Conservation (phyloP, 2,888 invertebrate genomes). For the Zonitis immaculata region DNA sequence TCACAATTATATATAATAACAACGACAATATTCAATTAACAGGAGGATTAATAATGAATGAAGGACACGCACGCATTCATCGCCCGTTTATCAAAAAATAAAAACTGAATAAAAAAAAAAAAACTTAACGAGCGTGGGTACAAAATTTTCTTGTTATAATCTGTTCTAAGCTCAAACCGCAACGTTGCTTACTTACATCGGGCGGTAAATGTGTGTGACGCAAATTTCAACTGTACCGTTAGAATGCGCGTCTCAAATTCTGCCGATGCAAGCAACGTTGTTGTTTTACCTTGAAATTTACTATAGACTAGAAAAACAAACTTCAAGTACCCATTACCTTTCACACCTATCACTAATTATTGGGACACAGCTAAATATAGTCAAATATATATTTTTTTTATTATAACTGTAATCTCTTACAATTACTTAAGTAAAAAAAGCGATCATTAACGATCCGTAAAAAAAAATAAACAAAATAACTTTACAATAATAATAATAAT, state of each 20-base stretch:
- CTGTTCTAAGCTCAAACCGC: too few species aligned
- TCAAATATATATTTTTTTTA: slow-evolving; percentile 16
- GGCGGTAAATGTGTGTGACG: neutral
- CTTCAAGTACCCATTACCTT: slow-evolving; percentile 26
- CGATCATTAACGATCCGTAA: slow-evolving; percentile 25
- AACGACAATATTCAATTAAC: slow-evolving; percentile 30
- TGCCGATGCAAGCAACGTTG: too few species aligned
- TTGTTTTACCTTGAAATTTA: too few species aligned
- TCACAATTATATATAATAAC: slow-evolving; percentile 34
- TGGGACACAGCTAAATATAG: slow-evolving; percentile 49
- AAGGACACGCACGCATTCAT: slow-evolving; percentile 27
- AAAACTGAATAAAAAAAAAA: too few species aligned
- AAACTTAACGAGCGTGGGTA: too few species aligned
- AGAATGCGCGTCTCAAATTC: too few species aligned
- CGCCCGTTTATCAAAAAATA: too few species aligned
- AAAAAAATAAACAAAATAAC: slow-evolving; percentile 29
- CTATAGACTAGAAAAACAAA: too few species aligned
- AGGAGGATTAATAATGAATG: slow-evolving; percentile 32
- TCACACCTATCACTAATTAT: slow-evolving; percentile 47
- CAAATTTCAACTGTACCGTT: neutral
- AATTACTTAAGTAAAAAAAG: slow-evolving; percentile 32
- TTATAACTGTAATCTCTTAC: slow-evolving; percentile 35
- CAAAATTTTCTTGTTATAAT: neutral
- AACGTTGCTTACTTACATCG: too few species aligned
- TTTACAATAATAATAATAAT: too few species aligned